Percentiles rank a stretch among this genome's conserved stretches.
Conservation (phyloP, 2,888 invertebrate genomes). For the Boloria selene region DNA sequence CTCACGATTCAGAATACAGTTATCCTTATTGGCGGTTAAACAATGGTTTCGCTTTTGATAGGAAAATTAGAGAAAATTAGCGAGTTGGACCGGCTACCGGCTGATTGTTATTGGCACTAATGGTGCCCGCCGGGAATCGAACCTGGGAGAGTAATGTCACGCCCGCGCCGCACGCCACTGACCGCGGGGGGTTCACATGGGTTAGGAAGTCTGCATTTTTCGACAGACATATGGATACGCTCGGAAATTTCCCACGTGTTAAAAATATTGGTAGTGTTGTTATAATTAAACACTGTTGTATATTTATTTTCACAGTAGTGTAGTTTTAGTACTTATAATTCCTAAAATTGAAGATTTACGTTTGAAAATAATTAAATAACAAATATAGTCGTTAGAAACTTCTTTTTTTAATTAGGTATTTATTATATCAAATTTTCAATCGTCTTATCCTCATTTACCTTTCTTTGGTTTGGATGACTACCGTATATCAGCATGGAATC, state of each 20-base stretch:
- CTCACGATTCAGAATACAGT: conserved; percentile 71
- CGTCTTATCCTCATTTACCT: background rate
- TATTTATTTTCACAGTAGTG: no score
- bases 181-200: conserved; percentile 60
- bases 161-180: conserved; percentile 66
- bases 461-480: background rate
- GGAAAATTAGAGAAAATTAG: conserved; percentile 82
- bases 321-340: no score
- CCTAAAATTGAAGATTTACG: no score
- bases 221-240: conserved; percentile 20
- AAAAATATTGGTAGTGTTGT: background rate
- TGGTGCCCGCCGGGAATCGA: conserved; percentile 75
- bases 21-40: conserved; percentile 67
- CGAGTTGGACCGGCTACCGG: conserved; percentile 71
- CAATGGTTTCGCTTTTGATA: conserved; percentile 76
- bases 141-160: conserved; percentile 66
- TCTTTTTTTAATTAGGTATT: background rate
- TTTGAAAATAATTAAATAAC: no score
- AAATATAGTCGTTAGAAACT: no score
- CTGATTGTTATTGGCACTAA: conserved; percentile 79
- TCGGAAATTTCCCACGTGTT: conserved; percentile 7
- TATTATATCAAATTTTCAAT: background rate
- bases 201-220: conserved; percentile 40
- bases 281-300: background rate
- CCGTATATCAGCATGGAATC: background rate